Percentiles rank a stretch among this genome's conserved stretches.
Conservation (phyloP, 1,140 invertebrate species). For the Pseudomyrmex concolor region DNA sequence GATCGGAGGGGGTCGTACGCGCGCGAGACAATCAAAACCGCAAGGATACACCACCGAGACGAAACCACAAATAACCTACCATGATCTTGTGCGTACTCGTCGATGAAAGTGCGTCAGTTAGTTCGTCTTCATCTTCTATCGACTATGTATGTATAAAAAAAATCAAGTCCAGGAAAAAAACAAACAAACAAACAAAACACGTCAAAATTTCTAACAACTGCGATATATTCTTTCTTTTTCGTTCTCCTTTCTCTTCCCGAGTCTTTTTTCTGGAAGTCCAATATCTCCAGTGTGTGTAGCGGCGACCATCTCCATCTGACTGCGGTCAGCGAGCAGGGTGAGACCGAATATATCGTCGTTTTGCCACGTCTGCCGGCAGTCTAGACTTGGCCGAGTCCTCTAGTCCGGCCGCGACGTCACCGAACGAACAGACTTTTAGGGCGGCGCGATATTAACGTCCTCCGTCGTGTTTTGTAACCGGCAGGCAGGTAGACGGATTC, state of each 20-base stretch:
- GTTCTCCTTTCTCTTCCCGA: not conserved
- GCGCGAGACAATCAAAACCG: slow-evolving; percentile 27
- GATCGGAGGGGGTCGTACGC: not conserved
- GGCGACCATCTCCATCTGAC: slow-evolving; percentile 60
- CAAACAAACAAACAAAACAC: too few relatives aligned
- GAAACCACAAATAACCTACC: slow-evolving; percentile 35
- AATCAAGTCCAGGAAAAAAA: too few relatives aligned
- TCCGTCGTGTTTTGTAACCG: slow-evolving; percentile 61
- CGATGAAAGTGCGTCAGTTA: slow-evolving; percentile 8
- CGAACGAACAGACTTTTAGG: slow-evolving; percentile 76
- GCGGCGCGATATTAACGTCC: slow-evolving; percentile 62
- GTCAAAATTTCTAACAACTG: slow-evolving; percentile 22
- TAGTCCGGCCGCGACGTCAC: slow-evolving; percentile 73
- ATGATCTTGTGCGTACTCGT: slow-evolving; percentile 10
- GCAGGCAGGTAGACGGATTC: slow-evolving; percentile 58
- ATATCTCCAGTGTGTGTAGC: slow-evolving; percentile 61
- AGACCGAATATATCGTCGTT: slow-evolving; percentile 76
- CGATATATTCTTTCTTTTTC: slow-evolving; percentile 6
- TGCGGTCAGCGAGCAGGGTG: slow-evolving; percentile 58
- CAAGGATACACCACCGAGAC: not conserved
- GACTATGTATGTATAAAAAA: not conserved
- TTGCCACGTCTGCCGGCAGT: slow-evolving; percentile 81
- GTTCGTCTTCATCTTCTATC: not conserved
- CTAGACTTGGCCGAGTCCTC: slow-evolving; percentile 75
- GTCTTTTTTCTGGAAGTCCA: slow-evolving; percentile 41